Conservation (phyloP, 2,113 vertebrate genomes). For the Tetraodon nigroviridis region DNA sequence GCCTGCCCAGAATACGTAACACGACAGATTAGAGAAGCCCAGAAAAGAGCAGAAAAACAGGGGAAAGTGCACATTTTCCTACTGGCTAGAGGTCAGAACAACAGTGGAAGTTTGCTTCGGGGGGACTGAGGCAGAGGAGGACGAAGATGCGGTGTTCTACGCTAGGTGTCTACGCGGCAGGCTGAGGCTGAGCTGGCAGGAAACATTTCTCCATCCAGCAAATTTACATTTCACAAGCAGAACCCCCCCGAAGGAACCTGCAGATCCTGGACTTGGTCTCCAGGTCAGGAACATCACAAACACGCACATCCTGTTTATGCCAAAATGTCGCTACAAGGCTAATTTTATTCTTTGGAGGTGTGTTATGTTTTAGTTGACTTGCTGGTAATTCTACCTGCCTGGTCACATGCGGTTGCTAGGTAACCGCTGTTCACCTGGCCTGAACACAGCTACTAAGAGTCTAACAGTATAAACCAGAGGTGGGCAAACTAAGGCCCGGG, state of each 20-base stretch:
- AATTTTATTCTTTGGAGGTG: neutral
- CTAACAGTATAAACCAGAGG: too few relatives aligned
- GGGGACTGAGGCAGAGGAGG: neutral
- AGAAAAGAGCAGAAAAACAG: slow-evolving; percentile 60
- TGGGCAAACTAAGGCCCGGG: too few relatives aligned
- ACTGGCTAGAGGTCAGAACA: slow-evolving; percentile 35
- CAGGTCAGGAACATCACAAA: too few relatives aligned
- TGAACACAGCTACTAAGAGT: too few relatives aligned
- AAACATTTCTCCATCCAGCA: slow-evolving; percentile 3
- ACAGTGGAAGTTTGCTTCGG: too few relatives aligned
- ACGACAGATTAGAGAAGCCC: slow-evolving; percentile 90
- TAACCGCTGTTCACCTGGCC: neutral
- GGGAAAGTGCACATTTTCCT: slow-evolving; percentile 57
- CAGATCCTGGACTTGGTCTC: too few relatives aligned
- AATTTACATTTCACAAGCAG: neutral
- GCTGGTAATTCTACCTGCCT: too few relatives aligned
- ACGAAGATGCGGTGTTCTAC: neutral
- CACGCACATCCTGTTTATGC: neutral
- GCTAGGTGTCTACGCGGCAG: slow-evolving; percentile 2
- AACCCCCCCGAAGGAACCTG: too few relatives aligned
- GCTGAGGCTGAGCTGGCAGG: slow-evolving; percentile 22
- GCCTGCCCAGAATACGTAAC: slow-evolving; percentile 98
- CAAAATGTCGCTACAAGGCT: neutral
- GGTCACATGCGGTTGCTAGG: neutral
- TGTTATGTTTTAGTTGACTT: neutral